Percentiles rank a stretch among this genome's conserved stretches.
phyloP scores from a whole-genome alignment of 2,888 invertebrate genomes.

The Tipula lateralis region DNA sequence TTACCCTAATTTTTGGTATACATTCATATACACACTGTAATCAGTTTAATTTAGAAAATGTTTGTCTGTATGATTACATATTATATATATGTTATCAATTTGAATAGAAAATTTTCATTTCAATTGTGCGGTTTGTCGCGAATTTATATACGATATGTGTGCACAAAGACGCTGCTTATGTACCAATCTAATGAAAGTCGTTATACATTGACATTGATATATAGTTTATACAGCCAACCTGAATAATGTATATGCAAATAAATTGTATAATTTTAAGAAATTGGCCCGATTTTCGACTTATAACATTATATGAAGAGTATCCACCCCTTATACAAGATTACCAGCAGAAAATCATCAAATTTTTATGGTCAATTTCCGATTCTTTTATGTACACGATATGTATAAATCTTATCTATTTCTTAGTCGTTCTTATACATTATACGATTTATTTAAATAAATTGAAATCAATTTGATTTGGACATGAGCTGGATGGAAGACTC shows the following conservation, averaged over 20 bases:
- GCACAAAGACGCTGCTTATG: background rate
- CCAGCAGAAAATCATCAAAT: background rate
- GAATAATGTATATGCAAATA: background rate
- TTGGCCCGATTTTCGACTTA: background rate
- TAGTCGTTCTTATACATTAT: background rate
- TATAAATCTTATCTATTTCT: background rate
- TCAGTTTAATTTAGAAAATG: conserved; percentile 2
- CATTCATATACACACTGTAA: background rate
- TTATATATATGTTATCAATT: background rate
- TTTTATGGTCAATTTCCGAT: conserved; percentile 24
- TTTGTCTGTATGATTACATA: background rate
- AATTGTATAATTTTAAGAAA: background rate
- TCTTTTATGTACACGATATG: background rate
- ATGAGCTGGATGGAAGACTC: conserved; percentile 19
- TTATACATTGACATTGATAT: background rate
- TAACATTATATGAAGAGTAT: background rate
- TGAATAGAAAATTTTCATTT: background rate
- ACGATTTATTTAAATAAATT: conserved; percentile 19
- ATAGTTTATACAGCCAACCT: background rate
- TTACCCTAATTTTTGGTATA: background rate
- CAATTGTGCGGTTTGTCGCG: background rate
- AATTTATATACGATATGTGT: background rate
- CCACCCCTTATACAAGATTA: background rate
- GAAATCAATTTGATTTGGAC: conserved; percentile 24
- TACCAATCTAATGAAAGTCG: background rate